A percentile compares a stretch with the other conserved stretches of the same genome.
phyloP scores from a whole-genome alignment of 2,888 invertebrate genomes.

The Molorchus minor region DNA sequence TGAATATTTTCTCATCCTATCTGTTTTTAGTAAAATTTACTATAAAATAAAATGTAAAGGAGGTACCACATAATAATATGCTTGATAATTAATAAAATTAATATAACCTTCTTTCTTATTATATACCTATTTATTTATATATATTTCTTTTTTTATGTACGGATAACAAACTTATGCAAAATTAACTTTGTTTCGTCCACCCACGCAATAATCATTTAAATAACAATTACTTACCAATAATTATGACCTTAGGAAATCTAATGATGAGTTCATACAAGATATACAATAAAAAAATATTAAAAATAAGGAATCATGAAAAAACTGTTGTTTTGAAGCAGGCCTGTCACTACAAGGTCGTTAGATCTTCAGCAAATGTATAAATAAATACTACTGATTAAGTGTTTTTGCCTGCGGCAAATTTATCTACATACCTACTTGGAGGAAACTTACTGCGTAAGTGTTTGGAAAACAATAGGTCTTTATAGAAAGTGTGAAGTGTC shows the following conservation, averaged over 20 bases:
- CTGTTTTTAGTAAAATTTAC: background rate
- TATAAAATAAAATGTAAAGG: background rate
- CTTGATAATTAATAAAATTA: background rate
- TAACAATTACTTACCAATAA: conserved; percentile 30
- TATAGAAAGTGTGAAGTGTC: no score
- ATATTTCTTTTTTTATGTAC: no score
- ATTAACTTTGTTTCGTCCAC: no score
- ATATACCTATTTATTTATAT: no score
- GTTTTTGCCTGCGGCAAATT: background rate
- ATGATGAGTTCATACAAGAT: conserved; percentile 38
- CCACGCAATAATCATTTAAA: conserved; percentile 17
- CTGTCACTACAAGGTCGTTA: conserved; percentile 27
- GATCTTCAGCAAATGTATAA: conserved; percentile 18
- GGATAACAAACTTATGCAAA: no score
- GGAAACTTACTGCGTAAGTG: no score
- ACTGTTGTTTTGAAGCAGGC: conserved; percentile 18
- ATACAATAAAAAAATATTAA: conserved; percentile 29
- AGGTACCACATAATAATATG: background rate
- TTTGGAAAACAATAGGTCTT: no score
- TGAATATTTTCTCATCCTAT: background rate
- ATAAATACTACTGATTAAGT: conserved; percentile 12
- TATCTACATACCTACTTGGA: background rate
- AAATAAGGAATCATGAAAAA: conserved; percentile 22
- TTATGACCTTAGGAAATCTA: conserved; percentile 32
- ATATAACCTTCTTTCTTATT: no score